A percentile compares a stretch with the other conserved stretches of the same genome.
These are phyloP conservation scores for Neolamprologus falcicula DNA, from an alignment of 2,113 vertebrate genomes.

Conservation along the genomic window DNA sequence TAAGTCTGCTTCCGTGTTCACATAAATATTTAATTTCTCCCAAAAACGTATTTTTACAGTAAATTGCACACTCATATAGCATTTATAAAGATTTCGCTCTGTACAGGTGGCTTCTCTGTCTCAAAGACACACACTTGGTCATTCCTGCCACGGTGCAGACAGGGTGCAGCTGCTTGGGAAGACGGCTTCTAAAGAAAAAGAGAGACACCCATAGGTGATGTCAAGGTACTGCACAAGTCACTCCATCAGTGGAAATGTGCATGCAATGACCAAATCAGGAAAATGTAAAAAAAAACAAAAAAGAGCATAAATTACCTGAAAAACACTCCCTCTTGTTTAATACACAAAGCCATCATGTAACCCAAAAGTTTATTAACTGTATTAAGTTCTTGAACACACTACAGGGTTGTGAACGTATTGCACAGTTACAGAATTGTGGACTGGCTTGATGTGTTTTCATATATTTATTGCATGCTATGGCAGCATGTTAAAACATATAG, in stretches of 20 bases:
- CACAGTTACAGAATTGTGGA: neutral
- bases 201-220: conserved; percentile 72
- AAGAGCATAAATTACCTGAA: neutral
- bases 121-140: neutral
- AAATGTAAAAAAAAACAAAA: neutral
- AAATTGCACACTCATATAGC: neutral
- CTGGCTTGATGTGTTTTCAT: neutral
- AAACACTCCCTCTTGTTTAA: neutral
- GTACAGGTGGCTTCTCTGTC: conserved; percentile 1
- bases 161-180: neutral
- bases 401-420: neutral
- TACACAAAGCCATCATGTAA: neutral
- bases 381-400: neutral
- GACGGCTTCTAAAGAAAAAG: conserved; percentile 69
- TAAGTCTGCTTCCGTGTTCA: neutral
- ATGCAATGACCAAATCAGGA: neutral
- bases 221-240: conserved; percentile 50
- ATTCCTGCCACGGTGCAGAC: neutral
- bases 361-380: neutral
- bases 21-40: neutral
- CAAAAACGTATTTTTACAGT: neutral
- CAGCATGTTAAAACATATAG: neutral
- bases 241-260: neutral
- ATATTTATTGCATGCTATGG: neutral
- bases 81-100: neutral